A percentile compares a stretch with the other conserved stretches of the same genome.
phyloP scores from a whole-genome alignment of 2,888 invertebrate species.

The Pollenia angustigena region DNA sequence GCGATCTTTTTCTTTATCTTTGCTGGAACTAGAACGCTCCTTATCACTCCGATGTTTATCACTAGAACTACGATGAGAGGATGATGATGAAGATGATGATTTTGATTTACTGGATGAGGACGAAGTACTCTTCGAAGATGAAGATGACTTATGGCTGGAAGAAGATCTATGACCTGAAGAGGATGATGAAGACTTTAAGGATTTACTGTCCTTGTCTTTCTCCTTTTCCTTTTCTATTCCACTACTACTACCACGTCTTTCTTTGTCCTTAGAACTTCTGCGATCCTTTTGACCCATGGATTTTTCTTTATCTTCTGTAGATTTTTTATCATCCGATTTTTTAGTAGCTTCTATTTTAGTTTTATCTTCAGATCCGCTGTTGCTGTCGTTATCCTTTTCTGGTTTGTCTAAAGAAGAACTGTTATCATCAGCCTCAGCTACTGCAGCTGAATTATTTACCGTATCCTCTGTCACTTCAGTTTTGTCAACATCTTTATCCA shows the following conservation, averaged over 20 bases:
- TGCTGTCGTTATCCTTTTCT: constrained; percentile 80
- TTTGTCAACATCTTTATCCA: constrained; percentile 41
- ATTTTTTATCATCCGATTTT: constrained; percentile 62
- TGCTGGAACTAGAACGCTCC: constrained; percentile 76
- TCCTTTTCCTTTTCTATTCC: constrained; percentile 77
- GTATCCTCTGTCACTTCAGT: constrained; percentile 13
- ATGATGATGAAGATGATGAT: constrained; percentile 76
- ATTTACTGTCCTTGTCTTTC: constrained; percentile 81
- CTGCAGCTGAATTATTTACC: constrained; percentile 9
- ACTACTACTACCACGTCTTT: constrained; percentile 66
- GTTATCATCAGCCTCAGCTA: constrained; percentile 60
- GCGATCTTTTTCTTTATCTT: constrained; percentile 78
- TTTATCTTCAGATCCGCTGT: constrained; percentile 79
- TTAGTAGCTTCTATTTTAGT: constrained; percentile 81
- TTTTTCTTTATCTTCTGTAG: constrained; percentile 76
- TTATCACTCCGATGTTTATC: constrained; percentile 84
- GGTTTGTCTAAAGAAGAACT: constrained; percentile 69
- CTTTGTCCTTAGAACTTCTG: constrained; percentile 75
- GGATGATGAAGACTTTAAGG: constrained; percentile 80
- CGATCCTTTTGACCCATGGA: constrained; percentile 72
- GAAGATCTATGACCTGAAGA: constrained; percentile 83
- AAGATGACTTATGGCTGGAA: constrained; percentile 81
- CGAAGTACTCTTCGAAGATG: constrained; percentile 80
- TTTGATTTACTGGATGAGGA: constrained; percentile 76
- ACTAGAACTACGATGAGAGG: constrained; percentile 81